Evolutionary conservation across 2,797 vertebrate genomes (phyloP).

Genomic region (Premnoplex brunnescens): DNA sequence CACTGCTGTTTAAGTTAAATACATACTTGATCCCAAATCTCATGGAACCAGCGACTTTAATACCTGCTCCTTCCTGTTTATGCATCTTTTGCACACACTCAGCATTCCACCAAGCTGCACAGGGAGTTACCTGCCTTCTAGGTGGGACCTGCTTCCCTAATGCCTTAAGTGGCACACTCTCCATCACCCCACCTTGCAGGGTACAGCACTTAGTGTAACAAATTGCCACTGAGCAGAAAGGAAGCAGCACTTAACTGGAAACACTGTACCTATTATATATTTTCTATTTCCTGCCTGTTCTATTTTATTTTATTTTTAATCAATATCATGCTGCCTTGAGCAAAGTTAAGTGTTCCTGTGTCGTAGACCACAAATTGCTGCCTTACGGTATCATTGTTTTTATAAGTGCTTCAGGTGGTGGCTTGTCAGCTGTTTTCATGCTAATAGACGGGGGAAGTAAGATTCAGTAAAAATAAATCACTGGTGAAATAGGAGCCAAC

Average conservation of each 20-base stretch:
- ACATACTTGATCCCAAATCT: not conserved
- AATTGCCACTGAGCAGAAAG: not conserved
- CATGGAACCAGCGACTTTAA: not conserved
- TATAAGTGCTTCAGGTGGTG: not conserved
- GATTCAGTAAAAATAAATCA: slow-evolving; percentile 20
- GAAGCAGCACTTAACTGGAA: slow-evolving; percentile 29
- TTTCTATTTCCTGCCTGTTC: not conserved
- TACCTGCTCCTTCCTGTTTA: not conserved
- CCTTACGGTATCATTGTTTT: not conserved
- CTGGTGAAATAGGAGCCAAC: not conserved
- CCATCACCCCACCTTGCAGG: not conserved
- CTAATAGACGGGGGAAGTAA: slow-evolving; percentile 12
- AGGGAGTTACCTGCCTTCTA: not conserved
- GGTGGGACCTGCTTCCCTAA: not conserved
- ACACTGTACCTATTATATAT: not conserved
- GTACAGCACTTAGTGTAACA: not conserved
- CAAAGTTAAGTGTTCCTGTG: slow-evolving; percentile 7
- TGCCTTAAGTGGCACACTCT: not conserved
- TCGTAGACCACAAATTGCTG: slow-evolving; percentile 6
- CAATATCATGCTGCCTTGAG: slow-evolving; percentile 1
- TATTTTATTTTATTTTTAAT: slow-evolving; percentile 22
- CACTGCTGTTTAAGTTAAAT: slow-evolving; percentile 15
- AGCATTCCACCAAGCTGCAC: not conserved
- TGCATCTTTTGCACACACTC: not conserved
- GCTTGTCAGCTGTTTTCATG: not conserved